Evolutionary conservation across 2,888 invertebrate species (phyloP).

Genomic region (Monopis laevigella): DNA sequence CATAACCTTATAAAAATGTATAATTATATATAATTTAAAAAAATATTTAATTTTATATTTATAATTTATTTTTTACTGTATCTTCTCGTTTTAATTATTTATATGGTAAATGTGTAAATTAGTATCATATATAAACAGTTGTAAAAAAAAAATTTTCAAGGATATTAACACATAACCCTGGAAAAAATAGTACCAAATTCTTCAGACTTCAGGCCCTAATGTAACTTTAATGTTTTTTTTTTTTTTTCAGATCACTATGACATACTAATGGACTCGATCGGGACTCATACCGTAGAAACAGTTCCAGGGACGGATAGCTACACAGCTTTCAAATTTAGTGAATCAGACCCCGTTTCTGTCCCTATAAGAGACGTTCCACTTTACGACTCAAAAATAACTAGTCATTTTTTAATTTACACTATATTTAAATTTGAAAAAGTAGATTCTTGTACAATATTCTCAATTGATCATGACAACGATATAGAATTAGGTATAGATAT

Average conservation of each 20-base stretch:
- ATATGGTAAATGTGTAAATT: too few species aligned
- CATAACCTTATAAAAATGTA: too few species aligned
- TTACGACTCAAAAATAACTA: constrained; percentile 20
- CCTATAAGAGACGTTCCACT: constrained; percentile 20
- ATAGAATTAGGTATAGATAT: constrained; percentile 29
- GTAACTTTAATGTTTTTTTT: too few species aligned
- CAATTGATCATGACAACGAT: constrained; percentile 24
- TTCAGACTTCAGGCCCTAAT: too few species aligned
- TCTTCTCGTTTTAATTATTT: too few species aligned
- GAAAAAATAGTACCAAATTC: too few species aligned
- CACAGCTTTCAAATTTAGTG: constrained; percentile 21
- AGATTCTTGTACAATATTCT: constrained; percentile 32
- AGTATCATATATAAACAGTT: too few species aligned
- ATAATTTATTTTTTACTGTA: too few species aligned
- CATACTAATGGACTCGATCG: constrained; percentile 21
- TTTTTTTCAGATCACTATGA: constrained; percentile 30
- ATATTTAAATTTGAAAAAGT: constrained; percentile 27
- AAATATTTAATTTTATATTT: too few species aligned
- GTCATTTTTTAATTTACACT: constrained; percentile 34
- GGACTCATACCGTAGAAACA: constrained; percentile 13
- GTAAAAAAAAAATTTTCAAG: too few species aligned
- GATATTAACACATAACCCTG: too few species aligned
- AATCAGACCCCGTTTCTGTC: constrained; percentile 13
- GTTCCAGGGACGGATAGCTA: constrained; percentile 18
- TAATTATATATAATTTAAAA: too few species aligned